A percentile compares a stretch with the other conserved stretches of the same genome.
Evolutionary conservation across 1,140 invertebrate genomes (phyloP).

Genomic region (Pararge aegeria): DNA sequence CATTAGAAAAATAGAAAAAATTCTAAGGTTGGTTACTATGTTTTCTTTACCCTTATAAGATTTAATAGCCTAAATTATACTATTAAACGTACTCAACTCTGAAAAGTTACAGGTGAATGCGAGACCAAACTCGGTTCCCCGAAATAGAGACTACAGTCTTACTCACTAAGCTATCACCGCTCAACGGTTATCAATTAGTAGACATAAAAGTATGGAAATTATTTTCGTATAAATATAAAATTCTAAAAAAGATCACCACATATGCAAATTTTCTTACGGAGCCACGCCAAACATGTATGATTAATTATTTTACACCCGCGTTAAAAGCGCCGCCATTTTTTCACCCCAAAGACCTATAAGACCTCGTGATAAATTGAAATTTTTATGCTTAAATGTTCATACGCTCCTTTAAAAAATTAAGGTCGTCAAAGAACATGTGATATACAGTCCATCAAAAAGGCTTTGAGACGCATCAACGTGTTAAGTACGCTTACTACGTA

Average conservation of each 20-base stretch:
- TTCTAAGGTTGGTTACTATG: no score
- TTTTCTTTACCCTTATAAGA: no score
- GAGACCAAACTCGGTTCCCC: no score
- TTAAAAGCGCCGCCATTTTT: conserved; percentile 23
- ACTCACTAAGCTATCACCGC: no score
- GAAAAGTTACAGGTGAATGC: no score
- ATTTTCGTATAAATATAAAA: neutral
- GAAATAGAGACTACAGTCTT: no score
- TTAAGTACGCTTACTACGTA: no score
- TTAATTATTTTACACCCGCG: conserved; percentile 28
- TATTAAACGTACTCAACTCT: no score
- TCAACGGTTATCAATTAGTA: no score
- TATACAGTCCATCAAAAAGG: neutral
- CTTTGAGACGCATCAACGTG: neutral
- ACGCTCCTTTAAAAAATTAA: conserved; percentile 6
- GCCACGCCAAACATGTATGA: conserved; percentile 23
- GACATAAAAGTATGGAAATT: neutral
- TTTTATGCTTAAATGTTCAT: conserved; percentile 18
- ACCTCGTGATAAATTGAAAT: conserved; percentile 26
- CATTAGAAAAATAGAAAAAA: no score
- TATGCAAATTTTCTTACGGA: conserved; percentile 32
- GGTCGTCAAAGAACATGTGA: neutral
- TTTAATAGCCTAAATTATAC: no score
- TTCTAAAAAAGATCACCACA: conserved; percentile 9
- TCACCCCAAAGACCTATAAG: conserved; percentile 25